phyloP scores from a whole-genome alignment of 2,797 vertebrate genomes.

The Sylvia borin region DNA sequence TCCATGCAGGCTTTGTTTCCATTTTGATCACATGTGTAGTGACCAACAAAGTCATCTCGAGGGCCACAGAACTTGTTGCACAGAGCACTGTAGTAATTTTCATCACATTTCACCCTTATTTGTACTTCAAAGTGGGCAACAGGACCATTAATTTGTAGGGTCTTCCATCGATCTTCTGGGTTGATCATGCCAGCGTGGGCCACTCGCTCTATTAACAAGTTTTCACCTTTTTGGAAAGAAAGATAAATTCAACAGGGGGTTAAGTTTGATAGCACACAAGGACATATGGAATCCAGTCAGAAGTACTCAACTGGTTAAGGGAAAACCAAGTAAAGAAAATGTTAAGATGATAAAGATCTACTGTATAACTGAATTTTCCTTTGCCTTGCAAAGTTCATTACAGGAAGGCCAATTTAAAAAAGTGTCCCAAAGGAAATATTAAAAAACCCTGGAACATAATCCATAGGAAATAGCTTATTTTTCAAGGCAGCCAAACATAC shows the following conservation, averaged over 20 bases:
- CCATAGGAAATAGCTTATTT: constrained; percentile 75
- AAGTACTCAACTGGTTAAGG: neutral
- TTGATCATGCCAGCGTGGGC: constrained; percentile 88
- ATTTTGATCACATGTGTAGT: constrained; percentile 89
- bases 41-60: constrained; percentile 91
- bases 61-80: constrained; percentile 95
- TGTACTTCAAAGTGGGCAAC: constrained; percentile 84
- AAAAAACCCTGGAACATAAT: constrained; percentile 72
- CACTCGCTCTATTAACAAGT: constrained; percentile 88
- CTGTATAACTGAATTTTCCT: constrained; percentile 67
- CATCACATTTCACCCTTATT: constrained; percentile 88
- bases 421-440: constrained; percentile 83
- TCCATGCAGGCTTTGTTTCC: constrained; percentile 93
- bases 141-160: constrained; percentile 78
- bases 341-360: constrained; percentile 40
- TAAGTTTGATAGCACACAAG: neutral
- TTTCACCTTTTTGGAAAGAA: constrained; percentile 76
- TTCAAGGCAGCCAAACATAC: constrained; percentile 75
- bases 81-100: constrained; percentile 89
- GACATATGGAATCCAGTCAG: neutral
- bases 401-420: constrained; percentile 66
- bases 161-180: constrained; percentile 88
- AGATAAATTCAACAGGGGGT: neutral
- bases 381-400: constrained; percentile 67
- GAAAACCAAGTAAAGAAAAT: constrained; percentile 14